A percentile compares a stretch with the other conserved stretches of the same genome.
These are phyloP conservation scores for Mythimna impura DNA, from an alignment of 2,888 invertebrate genomes.

Conservation along the genomic window DNA sequence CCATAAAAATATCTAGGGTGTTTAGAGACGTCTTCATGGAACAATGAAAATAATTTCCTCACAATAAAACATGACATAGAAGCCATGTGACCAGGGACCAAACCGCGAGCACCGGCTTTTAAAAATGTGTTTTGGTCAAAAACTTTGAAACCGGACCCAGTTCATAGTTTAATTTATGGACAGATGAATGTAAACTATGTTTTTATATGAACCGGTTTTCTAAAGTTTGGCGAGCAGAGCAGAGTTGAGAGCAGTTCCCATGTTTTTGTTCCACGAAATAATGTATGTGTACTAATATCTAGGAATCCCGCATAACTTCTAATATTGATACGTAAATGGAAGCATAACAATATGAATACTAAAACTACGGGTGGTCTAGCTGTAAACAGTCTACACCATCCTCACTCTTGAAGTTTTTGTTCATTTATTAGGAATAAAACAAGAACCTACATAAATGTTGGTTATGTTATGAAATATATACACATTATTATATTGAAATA, in stretches of 20 bases:
- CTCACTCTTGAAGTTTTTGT: too few relatives aligned
- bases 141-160: slow-evolving; percentile 27
- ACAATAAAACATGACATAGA: not conserved
- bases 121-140: slow-evolving; percentile 20
- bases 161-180: slow-evolving; percentile 35
- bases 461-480: too few relatives aligned
- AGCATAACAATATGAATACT: slow-evolving; percentile 2
- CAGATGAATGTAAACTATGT: slow-evolving; percentile 35
- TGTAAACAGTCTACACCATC: not conserved
- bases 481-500: too few relatives aligned
- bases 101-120: not conserved
- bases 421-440: too few relatives aligned
- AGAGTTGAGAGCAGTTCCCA: slow-evolving; percentile 29
- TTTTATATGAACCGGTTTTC: slow-evolving; percentile 45
- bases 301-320: not conserved
- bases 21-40: too few relatives aligned
- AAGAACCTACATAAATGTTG: too few relatives aligned
- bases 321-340: slow-evolving; percentile 16
- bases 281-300: slow-evolving; percentile 23
- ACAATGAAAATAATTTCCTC: not conserved
- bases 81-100: not conserved
- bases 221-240: slow-evolving; percentile 24
- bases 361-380: not conserved
- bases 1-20: too few relatives aligned
- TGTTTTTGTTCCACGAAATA: slow-evolving; percentile 46